Percentiles rank a stretch among this genome's conserved stretches.
Evolutionary conservation across 1,140 invertebrate species (phyloP).

Genomic region (Drosophila parabipectinata): DNA sequence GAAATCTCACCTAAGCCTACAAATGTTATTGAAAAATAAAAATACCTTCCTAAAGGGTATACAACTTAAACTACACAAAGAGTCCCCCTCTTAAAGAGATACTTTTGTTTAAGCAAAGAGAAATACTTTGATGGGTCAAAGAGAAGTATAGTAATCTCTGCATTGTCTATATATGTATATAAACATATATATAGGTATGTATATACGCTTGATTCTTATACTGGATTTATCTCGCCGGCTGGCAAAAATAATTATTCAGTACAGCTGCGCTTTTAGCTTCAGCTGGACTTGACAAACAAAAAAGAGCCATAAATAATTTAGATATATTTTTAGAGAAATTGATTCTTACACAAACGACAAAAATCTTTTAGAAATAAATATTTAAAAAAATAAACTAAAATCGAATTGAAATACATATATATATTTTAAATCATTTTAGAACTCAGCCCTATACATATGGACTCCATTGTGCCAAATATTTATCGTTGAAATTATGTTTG

Average conservation of each 20-base stretch:
- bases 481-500: neutral
- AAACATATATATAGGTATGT: neutral
- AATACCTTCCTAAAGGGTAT: neutral
- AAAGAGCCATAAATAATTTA: neutral
- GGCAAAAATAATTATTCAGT: neutral
- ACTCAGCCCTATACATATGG: neutral
- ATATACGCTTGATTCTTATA: neutral
- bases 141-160: slow-evolving; percentile 7
- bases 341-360: no score
- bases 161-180: neutral
- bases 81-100: slow-evolving; percentile 9
- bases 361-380: neutral
- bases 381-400: neutral
- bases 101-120: slow-evolving; percentile 4
- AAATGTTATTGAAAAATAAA: no score
- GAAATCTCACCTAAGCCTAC: no score
- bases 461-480: neutral
- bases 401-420: neutral
- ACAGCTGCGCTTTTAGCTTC: neutral
- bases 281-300: neutral
- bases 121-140: neutral
- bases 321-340: no score
- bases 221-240: neutral
- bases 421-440: neutral
- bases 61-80: slow-evolving; percentile 1